Evolutionary conservation across 1,140 invertebrate species (phyloP).

Genomic region (Drosophila ogumai): DNA sequence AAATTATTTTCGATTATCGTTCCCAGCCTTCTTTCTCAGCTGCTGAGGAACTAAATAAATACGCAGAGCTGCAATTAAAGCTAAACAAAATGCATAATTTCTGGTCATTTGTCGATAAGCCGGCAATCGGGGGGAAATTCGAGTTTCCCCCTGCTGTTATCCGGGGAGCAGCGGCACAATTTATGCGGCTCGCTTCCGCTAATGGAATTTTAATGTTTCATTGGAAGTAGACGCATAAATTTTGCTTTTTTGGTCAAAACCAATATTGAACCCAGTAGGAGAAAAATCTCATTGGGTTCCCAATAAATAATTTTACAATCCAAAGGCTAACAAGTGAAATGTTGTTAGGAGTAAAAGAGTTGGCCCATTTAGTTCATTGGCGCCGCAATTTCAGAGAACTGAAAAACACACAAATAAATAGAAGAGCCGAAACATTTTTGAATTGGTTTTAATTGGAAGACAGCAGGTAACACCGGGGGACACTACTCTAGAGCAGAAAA

Average conservation of each 20-base stretch:
- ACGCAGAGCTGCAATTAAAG: slow-evolving; percentile 70
- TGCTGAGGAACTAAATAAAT: slow-evolving; percentile 56
- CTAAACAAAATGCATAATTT: slow-evolving; percentile 80
- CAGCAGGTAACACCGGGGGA: slow-evolving; percentile 19
- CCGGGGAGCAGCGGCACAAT: slow-evolving; percentile 27
- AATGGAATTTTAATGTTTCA: slow-evolving; percentile 83
- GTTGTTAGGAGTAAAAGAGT: slow-evolving; percentile 53
- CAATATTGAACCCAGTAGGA: slow-evolving; percentile 26
- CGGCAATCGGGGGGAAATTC: slow-evolving; percentile 17
- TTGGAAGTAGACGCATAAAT: slow-evolving; percentile 74
- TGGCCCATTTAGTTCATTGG: slow-evolving; percentile 55
- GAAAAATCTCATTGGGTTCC: slow-evolving; percentile 19
- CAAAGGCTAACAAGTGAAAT: slow-evolving; percentile 57
- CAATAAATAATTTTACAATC: slow-evolving; percentile 7
- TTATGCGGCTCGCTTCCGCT: slow-evolving; percentile 73
- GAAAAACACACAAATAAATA: slow-evolving; percentile 42
- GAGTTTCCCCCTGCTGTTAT: slow-evolving; percentile 2
- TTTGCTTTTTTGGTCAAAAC: slow-evolving; percentile 56
- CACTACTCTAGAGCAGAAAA: not conserved
- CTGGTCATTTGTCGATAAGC: slow-evolving; percentile 69
- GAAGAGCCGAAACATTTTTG: slow-evolving; percentile 29
- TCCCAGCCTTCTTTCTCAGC: not conserved
- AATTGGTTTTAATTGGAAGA: slow-evolving; percentile 48
- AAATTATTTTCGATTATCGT: slow-evolving; percentile 81
- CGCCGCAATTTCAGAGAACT: slow-evolving; percentile 61